A percentile compares a stretch with the other conserved stretches of the same genome.
Evolutionary conservation across 2,113 vertebrate species (phyloP).

Genomic region (Pseudorasbora parva): DNA sequence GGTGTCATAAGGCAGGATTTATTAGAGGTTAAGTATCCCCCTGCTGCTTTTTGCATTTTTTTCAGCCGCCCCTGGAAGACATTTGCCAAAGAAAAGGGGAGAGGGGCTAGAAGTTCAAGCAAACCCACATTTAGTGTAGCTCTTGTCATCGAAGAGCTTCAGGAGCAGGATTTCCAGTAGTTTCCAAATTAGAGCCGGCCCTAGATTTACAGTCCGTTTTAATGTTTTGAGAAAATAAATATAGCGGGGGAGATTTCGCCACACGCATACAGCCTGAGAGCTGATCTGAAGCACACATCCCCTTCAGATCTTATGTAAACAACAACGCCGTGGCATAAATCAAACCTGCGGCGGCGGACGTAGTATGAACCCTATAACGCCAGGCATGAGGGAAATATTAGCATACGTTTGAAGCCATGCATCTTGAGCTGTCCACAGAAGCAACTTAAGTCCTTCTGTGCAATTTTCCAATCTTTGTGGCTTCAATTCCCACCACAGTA

Average conservation of each 20-base stretch:
- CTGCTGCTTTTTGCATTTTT: slow-evolving; percentile 45
- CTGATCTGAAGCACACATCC: neutral
- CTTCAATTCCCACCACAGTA: neutral
- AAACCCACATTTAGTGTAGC: slow-evolving; percentile 49
- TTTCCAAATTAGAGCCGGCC: slow-evolving; percentile 52
- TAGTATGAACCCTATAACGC: neutral
- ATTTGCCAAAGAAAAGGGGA: slow-evolving; percentile 52
- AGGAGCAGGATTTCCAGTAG: slow-evolving; percentile 43
- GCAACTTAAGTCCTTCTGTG: slow-evolving; percentile 25
- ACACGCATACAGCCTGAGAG: slow-evolving; percentile 36
- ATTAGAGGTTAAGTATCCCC: slow-evolving; percentile 59
- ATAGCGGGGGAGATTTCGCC: slow-evolving; percentile 31
- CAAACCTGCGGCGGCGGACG: neutral
- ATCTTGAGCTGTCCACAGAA: slow-evolving; percentile 26
- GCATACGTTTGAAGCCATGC: slow-evolving; percentile 22
- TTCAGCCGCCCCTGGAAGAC: slow-evolving; percentile 36
- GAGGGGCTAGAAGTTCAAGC: slow-evolving; percentile 26
- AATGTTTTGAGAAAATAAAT: slow-evolving; percentile 50
- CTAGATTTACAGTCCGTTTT: slow-evolving; percentile 57
- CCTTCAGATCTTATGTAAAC: slow-evolving; percentile 43
- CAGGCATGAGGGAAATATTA: slow-evolving; percentile 16
- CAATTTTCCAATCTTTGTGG: slow-evolving; percentile 25
- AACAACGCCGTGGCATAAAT: slow-evolving; percentile 46
- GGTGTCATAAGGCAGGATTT: slow-evolving; percentile 54
- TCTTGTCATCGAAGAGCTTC: slow-evolving; percentile 57